Evolutionary conservation across 1,140 invertebrate genomes (phyloP).

Genomic region (Lamellibrachia luymesi): DNA sequence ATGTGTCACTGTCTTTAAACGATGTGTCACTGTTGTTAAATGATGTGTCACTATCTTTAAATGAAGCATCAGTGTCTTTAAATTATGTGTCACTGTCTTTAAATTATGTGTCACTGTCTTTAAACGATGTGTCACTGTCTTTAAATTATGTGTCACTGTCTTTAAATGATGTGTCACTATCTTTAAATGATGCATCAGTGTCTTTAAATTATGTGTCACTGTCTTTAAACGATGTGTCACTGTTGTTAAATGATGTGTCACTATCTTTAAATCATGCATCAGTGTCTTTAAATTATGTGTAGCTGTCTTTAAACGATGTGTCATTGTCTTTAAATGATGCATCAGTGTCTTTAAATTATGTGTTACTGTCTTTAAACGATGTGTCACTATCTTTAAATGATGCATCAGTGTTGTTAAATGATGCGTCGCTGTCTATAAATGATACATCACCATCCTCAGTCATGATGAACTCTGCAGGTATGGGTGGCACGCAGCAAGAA

Average conservation of each 20-base stretch:
- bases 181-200: no score
- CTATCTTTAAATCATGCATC: no score
- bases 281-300: no score
- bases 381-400: neutral
- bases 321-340: neutral
- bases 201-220: no score
- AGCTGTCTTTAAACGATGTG: no score
- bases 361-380: neutral
- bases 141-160: neutral
- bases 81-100: neutral
- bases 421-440: neutral
- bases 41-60: neutral
- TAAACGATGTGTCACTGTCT: neutral
- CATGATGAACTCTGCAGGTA: slow-evolving; percentile 14
- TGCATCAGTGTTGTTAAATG: neutral
- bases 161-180: no score
- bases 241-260: no score
- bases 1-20: neutral
- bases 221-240: no score
- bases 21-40: neutral
- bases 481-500: slow-evolving; percentile 21
- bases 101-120: neutral
- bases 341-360: neutral
- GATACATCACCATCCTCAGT: neutral
- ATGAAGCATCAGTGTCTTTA: neutral